A percentile compares a stretch with the other conserved stretches of the same genome.
These are phyloP conservation scores for Nibea coibor DNA, from an alignment of 2,113 vertebrate genomes.

Conservation along the genomic window DNA sequence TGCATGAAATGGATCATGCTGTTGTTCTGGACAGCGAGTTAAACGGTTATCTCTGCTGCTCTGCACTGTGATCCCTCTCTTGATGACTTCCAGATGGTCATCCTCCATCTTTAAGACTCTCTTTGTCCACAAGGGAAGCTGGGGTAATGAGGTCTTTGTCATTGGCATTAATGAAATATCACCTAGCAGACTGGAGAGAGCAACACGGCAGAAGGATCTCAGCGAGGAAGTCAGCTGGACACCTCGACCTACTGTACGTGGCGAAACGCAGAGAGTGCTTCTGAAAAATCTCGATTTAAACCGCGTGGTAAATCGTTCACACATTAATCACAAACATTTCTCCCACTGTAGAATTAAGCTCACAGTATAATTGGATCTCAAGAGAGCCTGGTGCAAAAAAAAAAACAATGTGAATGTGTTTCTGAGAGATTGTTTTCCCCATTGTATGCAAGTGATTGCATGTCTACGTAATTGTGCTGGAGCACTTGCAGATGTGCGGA, in stretches of 20 bases:
- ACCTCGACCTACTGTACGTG: background rate
- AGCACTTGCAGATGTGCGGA: conserved; percentile 59
- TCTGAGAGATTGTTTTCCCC: conserved; percentile 39
- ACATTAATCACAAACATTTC: conserved; percentile 48
- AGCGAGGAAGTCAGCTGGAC: conserved; percentile 4
- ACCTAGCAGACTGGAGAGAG: conserved; percentile 19
- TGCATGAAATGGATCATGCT: conserved; percentile 65
- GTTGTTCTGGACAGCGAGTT: conserved; percentile 55
- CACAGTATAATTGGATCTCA: conserved; percentile 69
- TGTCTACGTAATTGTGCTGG: conserved; percentile 47
- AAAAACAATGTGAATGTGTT: conserved; percentile 43
- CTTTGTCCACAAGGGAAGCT: conserved; percentile 67
- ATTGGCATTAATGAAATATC: conserved; percentile 65
- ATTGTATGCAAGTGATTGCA: conserved; percentile 59
- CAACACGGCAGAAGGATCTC: background rate
- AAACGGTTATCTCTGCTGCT: conserved; percentile 62
- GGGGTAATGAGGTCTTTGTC: conserved; percentile 71
- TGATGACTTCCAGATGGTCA: conserved; percentile 78
- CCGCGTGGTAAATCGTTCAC: conserved; percentile 1
- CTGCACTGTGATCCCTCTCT: conserved; percentile 57
- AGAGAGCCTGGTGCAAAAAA: conserved; percentile 32
- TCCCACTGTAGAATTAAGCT: conserved; percentile 39
- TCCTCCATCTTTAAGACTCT: conserved; percentile 69
- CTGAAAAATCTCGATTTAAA: conserved; percentile 28
- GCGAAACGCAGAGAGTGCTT: background rate